A percentile compares a stretch with the other conserved stretches of the same genome.
Conservation (phyloP, 2,797 vertebrate species). For the Geranospiza caerulescens region DNA sequence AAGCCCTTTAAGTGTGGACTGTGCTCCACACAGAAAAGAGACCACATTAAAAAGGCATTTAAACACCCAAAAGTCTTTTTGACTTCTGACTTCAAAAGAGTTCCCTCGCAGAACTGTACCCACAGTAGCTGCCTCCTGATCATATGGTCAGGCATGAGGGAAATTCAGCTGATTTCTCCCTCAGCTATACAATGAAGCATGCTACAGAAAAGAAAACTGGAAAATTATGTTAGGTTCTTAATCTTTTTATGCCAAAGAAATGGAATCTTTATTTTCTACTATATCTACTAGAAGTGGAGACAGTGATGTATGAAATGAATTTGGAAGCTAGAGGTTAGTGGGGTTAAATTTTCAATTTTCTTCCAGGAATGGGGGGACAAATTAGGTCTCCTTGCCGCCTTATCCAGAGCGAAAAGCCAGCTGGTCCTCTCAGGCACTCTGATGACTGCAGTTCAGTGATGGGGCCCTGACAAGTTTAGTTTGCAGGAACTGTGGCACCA, state of each 20-base stretch:
- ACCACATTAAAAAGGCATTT: slow-evolving; percentile 58
- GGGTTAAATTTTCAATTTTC: not conserved
- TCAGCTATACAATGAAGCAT: not conserved
- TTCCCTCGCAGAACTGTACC: not conserved
- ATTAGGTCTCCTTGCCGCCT: not conserved
- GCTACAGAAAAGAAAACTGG: not conserved
- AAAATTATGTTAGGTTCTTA: not conserved
- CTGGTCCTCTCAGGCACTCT: not conserved
- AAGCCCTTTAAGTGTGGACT: slow-evolving; percentile 23
- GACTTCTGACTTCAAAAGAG: slow-evolving; percentile 50
- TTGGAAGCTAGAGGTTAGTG: not conserved
- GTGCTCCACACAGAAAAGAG: slow-evolving; percentile 2
- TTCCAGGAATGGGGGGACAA: not conserved
- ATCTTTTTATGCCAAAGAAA: not conserved
- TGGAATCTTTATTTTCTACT: not conserved
- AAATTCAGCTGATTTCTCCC: slow-evolving; percentile 50
- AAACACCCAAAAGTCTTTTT: slow-evolving; percentile 27
- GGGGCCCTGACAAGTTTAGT: not conserved
- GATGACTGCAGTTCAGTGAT: not conserved
- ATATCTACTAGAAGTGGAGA: not conserved
- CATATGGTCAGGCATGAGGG: slow-evolving; percentile 41
- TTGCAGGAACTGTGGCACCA: not conserved
- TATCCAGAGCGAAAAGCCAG: not conserved
- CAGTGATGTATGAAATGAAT: not conserved
- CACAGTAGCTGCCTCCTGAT: not conserved